Conservation (phyloP, 1,140 invertebrate genomes). For the Vanessa atalanta region DNA sequence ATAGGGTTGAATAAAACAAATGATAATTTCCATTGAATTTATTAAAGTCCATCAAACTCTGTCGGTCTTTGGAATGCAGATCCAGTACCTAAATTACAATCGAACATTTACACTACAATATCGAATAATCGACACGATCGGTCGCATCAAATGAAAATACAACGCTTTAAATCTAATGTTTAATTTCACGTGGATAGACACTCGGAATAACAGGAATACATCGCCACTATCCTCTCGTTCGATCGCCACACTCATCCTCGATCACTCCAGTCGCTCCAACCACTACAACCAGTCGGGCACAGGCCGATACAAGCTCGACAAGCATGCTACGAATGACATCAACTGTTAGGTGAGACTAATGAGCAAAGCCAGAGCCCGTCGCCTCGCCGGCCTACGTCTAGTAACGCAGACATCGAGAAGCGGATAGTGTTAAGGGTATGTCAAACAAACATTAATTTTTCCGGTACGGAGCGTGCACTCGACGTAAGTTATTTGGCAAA, state of each 20-base stretch:
- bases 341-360: constrained; percentile 58
- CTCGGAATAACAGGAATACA: constrained; percentile 2
- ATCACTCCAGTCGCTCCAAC: background rate
- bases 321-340: constrained; percentile 32
- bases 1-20: constrained; percentile 36
- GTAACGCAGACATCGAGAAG: constrained; percentile 62
- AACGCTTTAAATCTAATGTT: constrained; percentile 2
- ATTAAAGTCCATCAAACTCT: constrained; percentile 73
- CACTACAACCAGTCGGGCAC: background rate
- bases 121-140: constrained; percentile 40
- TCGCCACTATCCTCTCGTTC: background rate
- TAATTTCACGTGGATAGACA: constrained; percentile 4
- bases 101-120: constrained; percentile 62
- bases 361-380: constrained; percentile 40
- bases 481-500: constrained; percentile 73
- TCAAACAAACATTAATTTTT: constrained; percentile 62
- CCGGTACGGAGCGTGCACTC: constrained; percentile 71
- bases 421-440: constrained; percentile 63
- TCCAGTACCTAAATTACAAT: constrained; percentile 71
- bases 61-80: constrained; percentile 77
- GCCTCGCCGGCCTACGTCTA: no score
- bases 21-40: constrained; percentile 56
- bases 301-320: background rate
- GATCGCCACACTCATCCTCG: background rate
- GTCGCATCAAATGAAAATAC: constrained; percentile 25